Base-by-base conservation (phyloP, 2,113 vertebrate genomes). In the Promerops cafer region DNA sequence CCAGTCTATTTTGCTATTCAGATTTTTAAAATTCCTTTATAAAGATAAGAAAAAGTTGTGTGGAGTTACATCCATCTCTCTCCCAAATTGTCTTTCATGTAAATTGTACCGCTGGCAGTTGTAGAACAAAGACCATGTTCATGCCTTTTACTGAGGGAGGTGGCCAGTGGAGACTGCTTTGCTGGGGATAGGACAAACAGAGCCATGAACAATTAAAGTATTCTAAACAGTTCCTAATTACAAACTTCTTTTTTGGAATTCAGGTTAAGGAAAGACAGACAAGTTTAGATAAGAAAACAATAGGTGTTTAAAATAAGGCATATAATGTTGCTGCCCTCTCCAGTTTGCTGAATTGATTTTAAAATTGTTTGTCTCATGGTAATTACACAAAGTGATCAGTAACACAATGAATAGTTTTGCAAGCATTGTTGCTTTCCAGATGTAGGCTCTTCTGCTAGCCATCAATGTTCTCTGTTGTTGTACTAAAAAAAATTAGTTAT, bases 51-150 rank as follows among this genome's bases (percentile, higher is more conserved):
- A 81, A 39, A 75, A 68, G 6, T 11, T 56, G 12, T 77, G 37
- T 2, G 2, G 33, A 21, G 17, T 60, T 78, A 28, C 0, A 0
- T 30, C 14, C 3, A 10, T 9, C 26, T 49, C 26, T 63, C 10
- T 53, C 9, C 31, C 28, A 21, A 23, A 49, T 11, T 59, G 45
- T 42, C 35, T 26, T 52, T 72, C 35, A 16, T 53, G 27, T 77
- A 71, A 83, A 52, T 52, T 82, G 40, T 54, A n/a, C 40, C 64
- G 18, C 44, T 63, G 24, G 47, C 49, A 71, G 30, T 75, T 3
- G 0, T 30, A 47, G 54, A 81, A 87, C 40, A 60, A 83, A 89
- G 56, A 33, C 23, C 44, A 74, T 50, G 52, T 63, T 87, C 22
- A 15, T 64, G 56, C 28, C 22, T 54, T 83, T 47, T 35, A 10